Evolutionary conservation across 2,888 invertebrate species (phyloP).

Genomic region (Tridacna gigas): DNA sequence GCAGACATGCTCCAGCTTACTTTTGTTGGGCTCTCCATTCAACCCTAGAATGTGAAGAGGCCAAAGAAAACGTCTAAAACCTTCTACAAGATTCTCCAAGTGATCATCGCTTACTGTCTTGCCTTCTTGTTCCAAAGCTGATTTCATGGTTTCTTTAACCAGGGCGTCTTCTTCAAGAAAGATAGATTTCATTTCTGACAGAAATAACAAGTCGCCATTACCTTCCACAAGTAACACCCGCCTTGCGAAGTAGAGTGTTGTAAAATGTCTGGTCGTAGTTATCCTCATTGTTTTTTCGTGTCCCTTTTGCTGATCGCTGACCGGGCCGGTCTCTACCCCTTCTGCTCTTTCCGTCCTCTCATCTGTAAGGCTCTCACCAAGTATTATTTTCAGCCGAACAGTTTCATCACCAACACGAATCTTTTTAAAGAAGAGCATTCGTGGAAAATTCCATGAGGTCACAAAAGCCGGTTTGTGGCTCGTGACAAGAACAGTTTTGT

Average conservation of each 20-base stretch:
- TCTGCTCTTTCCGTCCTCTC: not conserved
- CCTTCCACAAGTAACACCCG: constrained; percentile 13
- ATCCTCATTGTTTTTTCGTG: constrained; percentile 2
- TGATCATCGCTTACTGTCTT: not conserved
- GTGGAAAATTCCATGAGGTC: constrained; percentile 11
- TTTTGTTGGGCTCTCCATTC: constrained; percentile 9
- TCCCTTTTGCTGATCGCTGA: not conserved
- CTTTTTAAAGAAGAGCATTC: constrained; percentile 13
- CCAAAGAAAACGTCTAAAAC: constrained; percentile 6
- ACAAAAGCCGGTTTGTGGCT: constrained; percentile 26
- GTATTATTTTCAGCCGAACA: not conserved
- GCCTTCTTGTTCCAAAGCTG: not conserved
- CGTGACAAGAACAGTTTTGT: constrained; percentile 10
- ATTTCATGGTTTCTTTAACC: not conserved
- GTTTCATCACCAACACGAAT: not conserved
- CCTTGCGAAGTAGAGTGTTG: constrained; percentile 16
- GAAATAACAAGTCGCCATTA: not conserved
- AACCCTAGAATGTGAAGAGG: constrained; percentile 4
- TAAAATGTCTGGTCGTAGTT: constrained; percentile 14
- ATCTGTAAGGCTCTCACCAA: not conserved
- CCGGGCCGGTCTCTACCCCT: not conserved
- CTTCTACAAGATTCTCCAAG: not conserved
- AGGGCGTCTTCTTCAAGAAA: not conserved
- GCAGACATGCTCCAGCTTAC: constrained; percentile 6
- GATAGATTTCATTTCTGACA: constrained; percentile 12